Base-by-base conservation (phyloP, 2,113 vertebrate genomes). In the Poicephalus meyeri region DNA sequence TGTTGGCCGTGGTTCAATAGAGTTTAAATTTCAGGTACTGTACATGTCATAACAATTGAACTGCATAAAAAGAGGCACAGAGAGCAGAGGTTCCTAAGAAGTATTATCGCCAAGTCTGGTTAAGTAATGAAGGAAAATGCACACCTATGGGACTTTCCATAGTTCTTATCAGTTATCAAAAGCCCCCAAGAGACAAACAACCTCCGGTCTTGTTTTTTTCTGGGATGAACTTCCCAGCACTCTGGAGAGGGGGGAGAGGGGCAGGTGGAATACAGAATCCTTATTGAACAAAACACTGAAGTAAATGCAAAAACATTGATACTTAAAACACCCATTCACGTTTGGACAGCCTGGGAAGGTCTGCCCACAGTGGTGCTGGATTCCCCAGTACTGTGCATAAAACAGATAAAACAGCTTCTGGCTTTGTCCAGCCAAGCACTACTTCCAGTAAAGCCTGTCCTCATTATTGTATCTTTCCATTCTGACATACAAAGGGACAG, bases 141-240 rank as follows among this genome's bases (percentile, higher is more conserved):
- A 88, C 74, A 85, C 93, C 93, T 89, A 93, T 87, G 96, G 94
- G 95, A 94, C 93, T 94, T 95, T 95, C 96, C 95, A 89, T 37
- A 81, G 6, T 37, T 72, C 74, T 91, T 89, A 93, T 88, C 92
- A 66, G 73, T 58, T 87, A 84, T 87, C 77, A 84, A 71, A 84
- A 88, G 37, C 5, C 41, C 91, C 82, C 80, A 83, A 94, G 58
- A 87, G 71, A 94, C 55, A 90, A 55, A 74, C 18, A 53, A 81
- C 80, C 71, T 86, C 42, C 33, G 73, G 53, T 29, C 33, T 88
- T 1, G 1, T 28, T 66, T 72, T 86, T 86, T 83, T 83, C 64
- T 83, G 44, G 55, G 39, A 66, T 94, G 71, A 96, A 94, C 26
- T 94, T 94, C 80, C 69, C 92, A 92, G 82, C 72, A 90, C 64